Evolutionary conservation across 2,797 vertebrate genomes (phyloP), one percentile per base, ranked within the genome.

Genomic region (Pipistrellus nathusii): DNA sequence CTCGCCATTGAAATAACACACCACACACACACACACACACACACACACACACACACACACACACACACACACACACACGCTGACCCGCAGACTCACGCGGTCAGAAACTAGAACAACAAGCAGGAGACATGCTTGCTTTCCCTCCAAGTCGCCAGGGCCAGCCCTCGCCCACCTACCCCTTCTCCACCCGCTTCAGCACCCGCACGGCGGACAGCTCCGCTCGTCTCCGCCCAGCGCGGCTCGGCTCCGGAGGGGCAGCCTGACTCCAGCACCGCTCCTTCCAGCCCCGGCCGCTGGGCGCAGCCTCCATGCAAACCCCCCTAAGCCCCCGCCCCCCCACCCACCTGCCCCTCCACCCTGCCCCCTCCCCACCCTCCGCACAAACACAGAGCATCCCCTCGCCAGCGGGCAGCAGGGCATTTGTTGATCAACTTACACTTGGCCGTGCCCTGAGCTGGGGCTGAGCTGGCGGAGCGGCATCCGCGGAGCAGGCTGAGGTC

Each of bases 131-230:
- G 90, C 73, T 85, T 72, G 62, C 64, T 94, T 81, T 95, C 94
- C 86, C 80, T 23, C 68, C 80, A 27, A 80, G 66, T 21, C 78
- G 53, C 82, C 91, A 77, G 69, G 76, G 93, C 85, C 92, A 96
- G 85, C 91, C 83, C 38, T 81, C 83, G 95, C 51, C 96, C 94
- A 92, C 96, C 91, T 96, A 95, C 97, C 96, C 97, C 96, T 93
- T 96, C 94, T 96, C 94, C 97, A 83, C 71, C 71, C 94, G 93
- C 93, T 98, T 98, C 98, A 98, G 98, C 98, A 98, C 98, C 97
- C 90, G 97, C 91, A 69, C 75, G 88, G 93, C 97, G 98, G 98
- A 98, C 97, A 98, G 98, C 97, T 98, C 98, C 94, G 78, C 35
- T 38, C 35, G n/a, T 35, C 35, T 35, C 38, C 38, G 38, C n/a